Percentiles rank a stretch among this genome's conserved stretches.
Conservation (phyloP, 2,888 invertebrate genomes). For the Dasysyrphus tricinctus region DNA sequence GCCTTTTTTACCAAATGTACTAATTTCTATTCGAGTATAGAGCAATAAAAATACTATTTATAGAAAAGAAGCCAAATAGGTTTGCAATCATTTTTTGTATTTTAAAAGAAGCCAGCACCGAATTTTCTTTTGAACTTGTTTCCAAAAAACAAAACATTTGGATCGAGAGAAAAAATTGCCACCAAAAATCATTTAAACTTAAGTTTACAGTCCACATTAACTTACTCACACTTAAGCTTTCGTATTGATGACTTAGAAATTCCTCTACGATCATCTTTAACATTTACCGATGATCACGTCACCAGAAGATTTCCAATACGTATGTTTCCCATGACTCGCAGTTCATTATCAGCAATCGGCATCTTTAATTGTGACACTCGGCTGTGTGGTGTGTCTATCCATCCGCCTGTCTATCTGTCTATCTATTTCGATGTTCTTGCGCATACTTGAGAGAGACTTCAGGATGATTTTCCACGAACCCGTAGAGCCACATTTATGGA, state of each 20-base stretch:
- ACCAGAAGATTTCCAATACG: conserved; percentile 52
- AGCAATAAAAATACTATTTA: no score
- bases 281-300: conserved; percentile 35
- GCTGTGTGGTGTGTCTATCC: conserved; percentile 49
- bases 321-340: conserved; percentile 56
- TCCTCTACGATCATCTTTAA: conserved; percentile 1
- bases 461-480: conserved; percentile 53
- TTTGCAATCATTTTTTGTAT: no score
- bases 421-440: conserved; percentile 33
- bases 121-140: no score
- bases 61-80: no score
- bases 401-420: conserved; percentile 49
- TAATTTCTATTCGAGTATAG: no score
- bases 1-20: no score
- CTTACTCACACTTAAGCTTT: neutral
- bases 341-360: conserved; percentile 32
- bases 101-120: no score
- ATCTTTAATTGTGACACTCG: conserved; percentile 35
- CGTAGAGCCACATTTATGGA: conserved; percentile 29
- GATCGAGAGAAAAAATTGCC: no score
- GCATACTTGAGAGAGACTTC: conserved; percentile 50
- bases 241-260: neutral
- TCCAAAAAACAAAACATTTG: no score
- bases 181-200: no score
- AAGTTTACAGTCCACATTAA: no score